Evolutionary conservation across 2,797 vertebrate species (phyloP).

Genomic region (Pseudomugil gertrudae): DNA sequence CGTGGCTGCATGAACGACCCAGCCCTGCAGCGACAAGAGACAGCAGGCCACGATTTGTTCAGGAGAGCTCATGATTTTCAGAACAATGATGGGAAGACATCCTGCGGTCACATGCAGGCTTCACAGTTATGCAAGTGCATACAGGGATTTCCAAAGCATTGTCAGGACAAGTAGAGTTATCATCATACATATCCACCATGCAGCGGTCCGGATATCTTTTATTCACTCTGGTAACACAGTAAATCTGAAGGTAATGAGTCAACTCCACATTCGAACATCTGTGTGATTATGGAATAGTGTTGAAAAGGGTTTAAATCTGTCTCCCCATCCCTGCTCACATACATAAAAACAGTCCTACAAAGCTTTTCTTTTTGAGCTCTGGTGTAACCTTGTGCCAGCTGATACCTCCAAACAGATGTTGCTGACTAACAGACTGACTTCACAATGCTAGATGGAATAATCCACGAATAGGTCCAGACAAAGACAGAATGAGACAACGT

Average conservation of each 20-base stretch:
- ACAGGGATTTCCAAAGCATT: constrained; percentile 68
- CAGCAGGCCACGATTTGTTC: constrained; percentile 24
- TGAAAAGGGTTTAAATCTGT: not conserved
- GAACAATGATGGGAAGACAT: constrained; percentile 31
- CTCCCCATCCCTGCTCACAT: not conserved
- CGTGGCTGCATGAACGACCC: constrained; percentile 18
- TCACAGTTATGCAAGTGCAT: constrained; percentile 66
- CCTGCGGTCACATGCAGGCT: constrained; percentile 44
- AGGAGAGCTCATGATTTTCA: constrained; percentile 24
- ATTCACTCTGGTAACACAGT: not conserved
- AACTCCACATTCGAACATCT: not conserved
- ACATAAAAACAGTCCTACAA: not conserved
- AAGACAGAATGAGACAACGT: not conserved
- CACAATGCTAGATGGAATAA: not conserved
- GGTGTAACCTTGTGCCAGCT: not conserved
- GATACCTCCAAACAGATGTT: not conserved
- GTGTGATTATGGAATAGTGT: not conserved
- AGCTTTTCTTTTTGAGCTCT: not conserved
- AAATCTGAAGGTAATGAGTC: constrained; percentile 1
- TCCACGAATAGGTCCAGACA: not conserved
- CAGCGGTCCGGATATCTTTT: constrained; percentile 19
- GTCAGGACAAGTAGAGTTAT: constrained; percentile 60
- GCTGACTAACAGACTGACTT: not conserved
- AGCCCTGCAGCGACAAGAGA: constrained; percentile 28
- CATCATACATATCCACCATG: constrained; percentile 52